Conservation (phyloP, 2,888 invertebrate species). For the Adela reaumurella region DNA sequence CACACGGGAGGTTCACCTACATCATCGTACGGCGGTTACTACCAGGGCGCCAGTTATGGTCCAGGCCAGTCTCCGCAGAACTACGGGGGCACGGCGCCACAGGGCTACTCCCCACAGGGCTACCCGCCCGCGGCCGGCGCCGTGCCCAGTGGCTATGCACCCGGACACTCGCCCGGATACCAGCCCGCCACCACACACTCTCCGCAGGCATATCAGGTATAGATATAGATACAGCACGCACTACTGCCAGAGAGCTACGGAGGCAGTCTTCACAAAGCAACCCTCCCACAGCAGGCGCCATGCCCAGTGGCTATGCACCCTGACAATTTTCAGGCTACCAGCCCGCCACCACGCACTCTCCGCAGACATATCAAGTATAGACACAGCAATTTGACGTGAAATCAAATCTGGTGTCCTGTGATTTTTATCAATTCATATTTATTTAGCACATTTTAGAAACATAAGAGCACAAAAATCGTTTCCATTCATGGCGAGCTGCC, state of each 20-base stretch:
- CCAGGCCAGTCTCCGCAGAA: slow-evolving; percentile 47
- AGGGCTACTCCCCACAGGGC: slow-evolving; percentile 40
- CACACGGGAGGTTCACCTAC: slow-evolving; percentile 35
- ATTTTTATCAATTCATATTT: no score
- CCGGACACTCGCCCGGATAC: slow-evolving; percentile 37
- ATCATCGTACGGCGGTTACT: slow-evolving; percentile 41
- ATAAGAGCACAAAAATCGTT: no score
- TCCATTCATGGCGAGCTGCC: no score
- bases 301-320: slow-evolving; percentile 30
- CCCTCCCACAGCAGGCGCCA: slow-evolving; percentile 26
- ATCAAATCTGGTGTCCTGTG: no score
- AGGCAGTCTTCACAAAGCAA: slow-evolving; percentile 42
- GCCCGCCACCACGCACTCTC: slow-evolving; percentile 35
- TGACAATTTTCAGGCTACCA: slow-evolving; percentile 39
- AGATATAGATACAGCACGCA: no score
- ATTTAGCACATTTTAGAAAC: no score
- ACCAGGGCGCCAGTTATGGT: slow-evolving; percentile 45
- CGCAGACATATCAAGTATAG: slow-evolving; percentile 54
- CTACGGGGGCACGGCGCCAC: slow-evolving; percentile 35
- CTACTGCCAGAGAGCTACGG: slow-evolving; percentile 34
- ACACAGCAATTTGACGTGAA: no score
- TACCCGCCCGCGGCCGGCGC: slow-evolving; percentile 31
- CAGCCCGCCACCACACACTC: slow-evolving; percentile 39
- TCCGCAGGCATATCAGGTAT: slow-evolving; percentile 52
- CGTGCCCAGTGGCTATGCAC: slow-evolving; percentile 27